Percentiles rank a stretch among this genome's conserved stretches.
These are phyloP conservation scores for Mus pahari DNA, from an alignment of 2,113 vertebrate genomes.

Conservation along the genomic window DNA sequence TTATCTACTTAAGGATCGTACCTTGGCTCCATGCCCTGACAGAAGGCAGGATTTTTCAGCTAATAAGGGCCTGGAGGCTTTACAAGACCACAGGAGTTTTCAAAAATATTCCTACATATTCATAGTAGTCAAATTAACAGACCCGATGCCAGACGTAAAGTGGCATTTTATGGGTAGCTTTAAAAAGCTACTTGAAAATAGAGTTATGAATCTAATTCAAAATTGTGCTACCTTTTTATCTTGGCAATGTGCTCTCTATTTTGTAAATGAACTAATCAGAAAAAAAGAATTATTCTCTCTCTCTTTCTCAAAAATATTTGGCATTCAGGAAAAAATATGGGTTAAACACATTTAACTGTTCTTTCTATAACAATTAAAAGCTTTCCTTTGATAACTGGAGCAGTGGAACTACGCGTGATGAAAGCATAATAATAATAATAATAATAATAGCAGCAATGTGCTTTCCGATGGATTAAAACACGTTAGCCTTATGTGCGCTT, in stretches of 20 bases:
- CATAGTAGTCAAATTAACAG: conserved; percentile 76
- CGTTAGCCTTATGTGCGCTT: conserved; percentile 37
- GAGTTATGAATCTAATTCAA: conserved; percentile 75
- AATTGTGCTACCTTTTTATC: conserved; percentile 46
- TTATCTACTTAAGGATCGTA: conserved; percentile 79
- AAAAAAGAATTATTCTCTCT: conserved; percentile 45
- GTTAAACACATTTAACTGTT: conserved; percentile 62
- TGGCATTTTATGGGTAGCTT: conserved; percentile 79
- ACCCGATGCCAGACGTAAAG: conserved; percentile 77
- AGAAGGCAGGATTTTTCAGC: conserved; percentile 80
- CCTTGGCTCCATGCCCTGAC: conserved; percentile 77
- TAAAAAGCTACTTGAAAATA: conserved; percentile 78
- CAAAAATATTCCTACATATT: conserved; percentile 82
- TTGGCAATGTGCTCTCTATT: conserved; percentile 56
- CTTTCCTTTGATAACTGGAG: conserved; percentile 35
- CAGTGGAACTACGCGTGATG: conserved; percentile 39
- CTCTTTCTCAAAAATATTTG: conserved; percentile 48
- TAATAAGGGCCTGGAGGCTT: conserved; percentile 82
- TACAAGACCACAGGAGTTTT: conserved; percentile 79
- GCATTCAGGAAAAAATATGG: conserved; percentile 63
- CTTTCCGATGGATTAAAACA: background rate
- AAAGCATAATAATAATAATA: conserved; percentile 34
- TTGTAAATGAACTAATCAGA: conserved; percentile 50
- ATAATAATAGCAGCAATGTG: conserved; percentile 14
- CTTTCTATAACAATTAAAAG: conserved; percentile 66